Evolutionary conservation across 2,797 vertebrate species (phyloP), one percentile per base, ranked within the genome.

Genomic region (Enteromius afrohamiltoni): DNA sequence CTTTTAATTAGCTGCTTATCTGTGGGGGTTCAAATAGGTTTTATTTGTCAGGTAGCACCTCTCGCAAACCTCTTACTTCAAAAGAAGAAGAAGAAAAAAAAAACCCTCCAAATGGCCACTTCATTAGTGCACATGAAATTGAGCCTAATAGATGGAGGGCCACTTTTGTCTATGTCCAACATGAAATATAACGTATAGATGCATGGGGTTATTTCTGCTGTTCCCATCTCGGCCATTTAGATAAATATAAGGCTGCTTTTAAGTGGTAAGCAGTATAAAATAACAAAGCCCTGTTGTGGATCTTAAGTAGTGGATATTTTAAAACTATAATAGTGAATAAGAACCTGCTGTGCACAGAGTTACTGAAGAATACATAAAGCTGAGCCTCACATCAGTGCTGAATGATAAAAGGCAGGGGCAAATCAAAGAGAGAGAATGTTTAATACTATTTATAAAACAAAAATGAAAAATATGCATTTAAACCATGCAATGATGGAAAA

Each of bases 1-100:
- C 42, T 37, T 81, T 86, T 85, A 86, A 88, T 85, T 83, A 83
- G 55, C 68, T 74, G 68, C n/a, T 40, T 64, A 78, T 74, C 14
- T 78, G 60, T 34, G 19, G n/a, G 6, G 23, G 17, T 64, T 83
- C 34, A 67, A 49, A 79, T 69, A 55, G 68, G 29, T 84, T 77
- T 83, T 67, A 79, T 87, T 81, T 78, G 82, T 51, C 51, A 60
- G n/a, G 16, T n/a, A 76, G 45, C n/a, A 45, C 29, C 19, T 26
- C 47, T 55, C 37, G 55, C 1, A 5, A 29, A 42, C 74, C 40
- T 64, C 69, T 60, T 26, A 77, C 73, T 29, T 77, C 67, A 65
- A 42, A 64, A 37, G 16, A 23, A 34, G 3, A 6, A 34, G 3
- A 3, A 34, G 4, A 34, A 3, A 64, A 40, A 13, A 77, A 40